Evolutionary conservation across 2,113 vertebrate genomes (phyloP), one percentile per base, ranked within the genome.

Genomic region (Acanthisitta chloris): DNA sequence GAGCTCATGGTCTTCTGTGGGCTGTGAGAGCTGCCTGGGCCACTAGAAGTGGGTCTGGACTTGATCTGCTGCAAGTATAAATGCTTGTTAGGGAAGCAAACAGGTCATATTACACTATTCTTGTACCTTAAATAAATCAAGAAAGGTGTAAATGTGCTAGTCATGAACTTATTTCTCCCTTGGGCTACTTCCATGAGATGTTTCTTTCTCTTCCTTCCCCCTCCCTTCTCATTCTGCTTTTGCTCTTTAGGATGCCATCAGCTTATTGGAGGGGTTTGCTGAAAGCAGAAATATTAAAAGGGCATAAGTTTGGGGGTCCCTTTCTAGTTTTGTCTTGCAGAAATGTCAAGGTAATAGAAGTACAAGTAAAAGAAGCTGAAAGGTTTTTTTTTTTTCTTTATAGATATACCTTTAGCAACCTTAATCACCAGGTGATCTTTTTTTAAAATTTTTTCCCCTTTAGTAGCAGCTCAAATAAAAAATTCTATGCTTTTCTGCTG

Each of bases 71-170:
- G 59, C 72, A 66, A 93, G 14, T 34, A 91, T 84, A 90, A 87
- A 86, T 70, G 93, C 82, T 93, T 86, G 87, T 93, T 96, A 97
- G 43, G 80, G 90, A 86, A 93, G 84, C 93, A 94, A 92, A 86
- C 71, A 93, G 94, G 95, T 96, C 90, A 51, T 67, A 74, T 96
- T 96, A 95, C 88, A n/a, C 76, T 55, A 59, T 96, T 96, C 81
- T 94, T 95, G 85, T 95, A 90, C 93, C 79, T 95, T 83, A 96
- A 95, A 96, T 94, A 97, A 96, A 96, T 97, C 95, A 95, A 88
- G 86, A 91, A 95, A 97, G 95, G 96, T 97, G 96, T 91, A 95
- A 97, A 96, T 96, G 96, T 96, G 96, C 72, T 94, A 95, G 72
- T 86, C 72, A 23, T 78, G 86, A 94, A 94, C 74, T 94, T 91